These are phyloP conservation scores for Xestoiulus laeticollis DNA, from an alignment of 2,888 invertebrate species.

Conservation along the genomic window DNA sequence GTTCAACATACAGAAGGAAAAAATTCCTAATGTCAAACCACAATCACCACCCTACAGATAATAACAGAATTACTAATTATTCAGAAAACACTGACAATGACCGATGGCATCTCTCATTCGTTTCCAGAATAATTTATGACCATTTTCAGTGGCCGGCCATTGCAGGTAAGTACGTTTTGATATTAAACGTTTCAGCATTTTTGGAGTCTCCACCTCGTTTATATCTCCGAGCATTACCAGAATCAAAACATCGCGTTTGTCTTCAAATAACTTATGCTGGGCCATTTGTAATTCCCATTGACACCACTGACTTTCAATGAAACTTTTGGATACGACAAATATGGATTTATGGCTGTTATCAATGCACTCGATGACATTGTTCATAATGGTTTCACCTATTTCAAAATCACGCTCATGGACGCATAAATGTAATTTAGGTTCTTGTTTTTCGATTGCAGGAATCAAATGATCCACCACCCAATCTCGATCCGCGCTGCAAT, in stretches of 20 bases:
- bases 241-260: constrained; percentile 70
- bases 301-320: constrained; percentile 78
- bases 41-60: too few relatives aligned
- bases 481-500: constrained; percentile 51
- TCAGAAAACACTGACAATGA: too few relatives aligned
- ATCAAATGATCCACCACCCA: constrained; percentile 51
- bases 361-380: constrained; percentile 73
- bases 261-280: constrained; percentile 72
- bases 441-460: neutral
- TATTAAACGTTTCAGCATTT: neutral
- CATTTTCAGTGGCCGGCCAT: too few relatives aligned
- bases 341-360: constrained; percentile 73
- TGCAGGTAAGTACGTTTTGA: neutral
- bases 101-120: too few relatives aligned
- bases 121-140: too few relatives aligned
- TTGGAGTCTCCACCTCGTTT: neutral
- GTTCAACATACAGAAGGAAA: too few relatives aligned
- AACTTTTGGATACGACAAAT: constrained; percentile 74
- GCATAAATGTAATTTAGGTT: constrained; percentile 66
- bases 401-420: constrained; percentile 77
- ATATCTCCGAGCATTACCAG: constrained; percentile 73
- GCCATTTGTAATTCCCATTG: constrained; percentile 76
- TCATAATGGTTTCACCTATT: constrained; percentile 73
- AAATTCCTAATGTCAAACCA: too few relatives aligned
- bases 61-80: too few relatives aligned